Conservation (phyloP, 37 sponge, comb jelly and placozoan genomes). For the Theonella swinhoei region DNA sequence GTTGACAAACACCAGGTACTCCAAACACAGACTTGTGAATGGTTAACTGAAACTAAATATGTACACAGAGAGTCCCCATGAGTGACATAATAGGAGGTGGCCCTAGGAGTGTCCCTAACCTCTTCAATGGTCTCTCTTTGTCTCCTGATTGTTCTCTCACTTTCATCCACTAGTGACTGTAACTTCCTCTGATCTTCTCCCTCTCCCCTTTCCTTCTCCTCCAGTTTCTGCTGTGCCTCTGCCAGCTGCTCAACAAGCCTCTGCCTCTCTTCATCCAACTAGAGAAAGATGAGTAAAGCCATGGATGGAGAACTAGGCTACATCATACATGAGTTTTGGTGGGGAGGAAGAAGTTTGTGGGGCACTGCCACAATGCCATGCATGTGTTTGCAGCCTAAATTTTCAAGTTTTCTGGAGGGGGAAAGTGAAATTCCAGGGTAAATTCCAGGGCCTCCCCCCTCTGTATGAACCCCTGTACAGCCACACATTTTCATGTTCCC, state of each 20-base stretch:
- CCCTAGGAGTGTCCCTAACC: neutral
- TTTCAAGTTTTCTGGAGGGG: no score
- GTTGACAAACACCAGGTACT: neutral
- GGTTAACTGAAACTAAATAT: neutral
- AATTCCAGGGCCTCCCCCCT: no score
- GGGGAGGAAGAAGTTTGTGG: no score
- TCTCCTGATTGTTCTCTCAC: neutral
- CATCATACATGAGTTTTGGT: neutral
- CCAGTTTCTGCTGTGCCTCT: slow-evolving; percentile 11
- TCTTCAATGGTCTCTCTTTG: neutral
- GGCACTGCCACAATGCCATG: no score
- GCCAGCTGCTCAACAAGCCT: slow-evolving; percentile 20
- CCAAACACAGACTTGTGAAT: neutral
- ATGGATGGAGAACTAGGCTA: neutral
- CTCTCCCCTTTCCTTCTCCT: slow-evolving; percentile 3
- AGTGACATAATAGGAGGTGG: neutral
- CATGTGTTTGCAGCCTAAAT: no score
- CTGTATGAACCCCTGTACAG: no score
- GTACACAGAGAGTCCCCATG: neutral
- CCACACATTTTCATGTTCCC: no score
- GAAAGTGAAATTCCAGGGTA: no score
- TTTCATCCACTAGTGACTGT: neutral
- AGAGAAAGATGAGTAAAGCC: neutral
- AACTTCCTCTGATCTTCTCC: neutral
- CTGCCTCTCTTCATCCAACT: slow-evolving; percentile 61